Evolutionary conservation across 37 sponge, comb jelly and placozoan genomes (phyloP), one percentile per base, ranked within the genome.

Genomic region (Crambe crambe): DNA sequence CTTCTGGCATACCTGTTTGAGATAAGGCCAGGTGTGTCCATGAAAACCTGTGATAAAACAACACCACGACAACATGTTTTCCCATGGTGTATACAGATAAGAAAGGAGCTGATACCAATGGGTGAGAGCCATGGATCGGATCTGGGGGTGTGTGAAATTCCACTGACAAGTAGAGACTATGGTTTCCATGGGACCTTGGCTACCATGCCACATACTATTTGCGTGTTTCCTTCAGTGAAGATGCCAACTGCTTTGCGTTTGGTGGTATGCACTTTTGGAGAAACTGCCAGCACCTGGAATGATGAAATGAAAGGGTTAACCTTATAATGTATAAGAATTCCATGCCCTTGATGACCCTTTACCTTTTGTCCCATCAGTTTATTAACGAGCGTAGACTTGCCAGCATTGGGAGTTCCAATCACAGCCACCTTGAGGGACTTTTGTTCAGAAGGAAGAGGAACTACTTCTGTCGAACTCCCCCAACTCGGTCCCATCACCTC

Each of bases 311-410:
- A 12, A 15, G 51, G 51, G 51, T 47, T 8, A 6, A 30, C 21
- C 27, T 29, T 62, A 29, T 15, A 62, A 29, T n/a, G 64, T 18
- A 9, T 62, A 29, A 8, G 17, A 5, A 30, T 30, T 30, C 10
- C 40, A 25, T 39, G 26, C 26, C 6, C 20, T 47, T 12, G 12
- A n/a, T 20, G 25, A 30, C 66, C 10, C 2, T 34, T 65, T 65
- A 94, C 92, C 72, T 91, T 94, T 26, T 80, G 76, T 47, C 93
- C 89, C 8, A 90, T 30, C 36, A 94, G 85, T 30, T 78, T 70
- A 69, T 94, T 94, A 40, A 87, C 42, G n/a, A 94, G 68, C 3
- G 95, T 94, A 0, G 95, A 90, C 42, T 94, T 94, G 37, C 95
- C 95, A 5, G 85, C 77, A 57, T 94, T 94, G 20, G 95, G 95